These are phyloP conservation scores for Enteromius fasciolatus DNA, from an alignment of 2,797 vertebrate genomes.

Conservation along the genomic window DNA sequence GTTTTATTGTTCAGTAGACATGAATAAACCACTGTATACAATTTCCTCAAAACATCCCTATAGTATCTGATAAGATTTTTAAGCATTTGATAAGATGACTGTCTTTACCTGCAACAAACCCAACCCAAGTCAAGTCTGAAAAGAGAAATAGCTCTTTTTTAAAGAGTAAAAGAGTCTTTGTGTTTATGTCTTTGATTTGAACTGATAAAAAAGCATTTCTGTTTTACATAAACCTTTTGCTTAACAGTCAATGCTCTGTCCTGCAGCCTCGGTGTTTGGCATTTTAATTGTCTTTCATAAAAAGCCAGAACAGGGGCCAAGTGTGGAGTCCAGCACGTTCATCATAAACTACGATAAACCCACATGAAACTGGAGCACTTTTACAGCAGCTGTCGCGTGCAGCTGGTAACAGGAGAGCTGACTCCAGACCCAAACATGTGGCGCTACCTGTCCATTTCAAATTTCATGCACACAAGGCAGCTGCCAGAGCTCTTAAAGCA, in stretches of 20 bases:
- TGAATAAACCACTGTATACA: slow-evolving; percentile 39
- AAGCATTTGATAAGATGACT: slow-evolving; percentile 9
- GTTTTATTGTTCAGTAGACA: neutral
- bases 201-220: neutral
- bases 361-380: slow-evolving; percentile 74
- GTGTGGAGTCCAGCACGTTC: slow-evolving; percentile 69
- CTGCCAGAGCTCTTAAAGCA: slow-evolving; percentile 69
- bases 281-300: slow-evolving; percentile 43
- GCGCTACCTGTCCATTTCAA: slow-evolving; percentile 79
- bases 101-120: slow-evolving; percentile 26
- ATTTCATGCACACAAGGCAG: slow-evolving; percentile 79
- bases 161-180: slow-evolving; percentile 13
- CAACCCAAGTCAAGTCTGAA: neutral
- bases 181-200: neutral
- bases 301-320: slow-evolving; percentile 65
- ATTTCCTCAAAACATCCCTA: neutral
- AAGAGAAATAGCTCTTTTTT: neutral
- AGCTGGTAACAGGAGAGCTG: slow-evolving; percentile 77
- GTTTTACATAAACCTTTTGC: slow-evolving; percentile 4
- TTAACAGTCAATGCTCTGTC: slow-evolving; percentile 33
- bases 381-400: slow-evolving; percentile 81
- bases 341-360: slow-evolving; percentile 77
- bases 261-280: slow-evolving; percentile 2
- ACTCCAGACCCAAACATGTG: slow-evolving; percentile 80
- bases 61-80: slow-evolving; percentile 12